These are phyloP conservation scores for Caenorhabditis sp. DNA, from an alignment of 2,888 invertebrate species.

Conservation along the genomic window DNA sequence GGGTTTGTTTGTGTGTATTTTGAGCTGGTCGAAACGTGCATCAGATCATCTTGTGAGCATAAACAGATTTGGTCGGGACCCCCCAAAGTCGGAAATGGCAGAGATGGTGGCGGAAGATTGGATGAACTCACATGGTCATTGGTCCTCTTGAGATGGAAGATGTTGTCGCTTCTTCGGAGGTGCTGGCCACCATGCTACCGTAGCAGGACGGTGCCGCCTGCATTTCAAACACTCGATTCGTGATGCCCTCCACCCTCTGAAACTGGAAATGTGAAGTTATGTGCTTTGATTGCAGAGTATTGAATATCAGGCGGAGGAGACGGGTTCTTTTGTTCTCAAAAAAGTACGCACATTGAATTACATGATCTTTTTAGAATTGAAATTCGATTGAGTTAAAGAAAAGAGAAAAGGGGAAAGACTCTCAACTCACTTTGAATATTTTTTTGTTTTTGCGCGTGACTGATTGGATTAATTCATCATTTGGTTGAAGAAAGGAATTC, in stretches of 20 bases:
- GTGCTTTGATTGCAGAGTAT: background rate
- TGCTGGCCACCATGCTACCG: slow-evolving; percentile 62
- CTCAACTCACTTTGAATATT: slow-evolving; percentile 26
- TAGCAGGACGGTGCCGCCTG: slow-evolving; percentile 62
- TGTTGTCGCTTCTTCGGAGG: slow-evolving; percentile 44
- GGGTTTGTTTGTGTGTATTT: slow-evolving; percentile 34
- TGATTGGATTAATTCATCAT: slow-evolving; percentile 56
- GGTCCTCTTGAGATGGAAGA: slow-evolving; percentile 19
- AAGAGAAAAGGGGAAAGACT: slow-evolving; percentile 1
- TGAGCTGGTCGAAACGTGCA: slow-evolving; percentile 27
- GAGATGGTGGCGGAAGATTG: slow-evolving; percentile 12
- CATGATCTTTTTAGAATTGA: no score
- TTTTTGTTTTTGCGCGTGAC: slow-evolving; percentile 42
- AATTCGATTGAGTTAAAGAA: slow-evolving; percentile 1
- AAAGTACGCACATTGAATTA: no score
- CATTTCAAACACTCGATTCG: slow-evolving; percentile 66
- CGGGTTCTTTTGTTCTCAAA: background rate
- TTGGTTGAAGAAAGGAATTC: slow-evolving; percentile 17
- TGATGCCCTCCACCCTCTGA: slow-evolving; percentile 55
- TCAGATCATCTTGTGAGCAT: slow-evolving; percentile 36
- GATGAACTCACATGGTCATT: slow-evolving; percentile 44
- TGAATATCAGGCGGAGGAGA: background rate
- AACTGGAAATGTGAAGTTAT: background rate
- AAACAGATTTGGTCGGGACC: slow-evolving; percentile 34
- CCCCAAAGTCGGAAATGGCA: slow-evolving; percentile 3